Percentiles rank a stretch among this genome's conserved stretches.
Conservation (phyloP, 2,113 vertebrate genomes). For the Passer montanus region DNA sequence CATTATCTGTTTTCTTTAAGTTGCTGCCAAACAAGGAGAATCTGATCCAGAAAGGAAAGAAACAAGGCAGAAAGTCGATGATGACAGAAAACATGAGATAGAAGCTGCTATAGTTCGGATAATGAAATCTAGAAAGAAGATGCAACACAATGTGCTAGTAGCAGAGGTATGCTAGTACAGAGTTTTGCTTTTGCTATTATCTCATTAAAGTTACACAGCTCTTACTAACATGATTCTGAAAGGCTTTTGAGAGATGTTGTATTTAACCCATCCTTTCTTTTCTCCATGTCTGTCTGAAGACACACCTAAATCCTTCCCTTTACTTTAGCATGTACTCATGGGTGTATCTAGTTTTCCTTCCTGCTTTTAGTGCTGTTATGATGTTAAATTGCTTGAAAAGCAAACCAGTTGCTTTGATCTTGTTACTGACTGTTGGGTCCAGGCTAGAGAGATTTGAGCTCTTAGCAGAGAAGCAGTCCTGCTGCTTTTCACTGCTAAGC, state of each 20-base stretch:
- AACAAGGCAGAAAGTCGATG: constrained; percentile 97
- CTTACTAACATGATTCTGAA: not conserved
- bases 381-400: not conserved
- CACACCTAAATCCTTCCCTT: not conserved
- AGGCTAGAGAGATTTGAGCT: not conserved
- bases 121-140: constrained; percentile 99
- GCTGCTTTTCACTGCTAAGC: not conserved
- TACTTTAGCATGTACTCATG: not conserved
- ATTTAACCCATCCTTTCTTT: not conserved
- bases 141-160: constrained; percentile 97
- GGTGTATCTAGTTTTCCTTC: not conserved
- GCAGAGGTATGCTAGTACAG: constrained; percentile 83
- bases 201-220: not conserved
- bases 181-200: not conserved
- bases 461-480: not conserved
- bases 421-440: not conserved
- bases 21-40: constrained; percentile 98
- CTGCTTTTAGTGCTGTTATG: not conserved
- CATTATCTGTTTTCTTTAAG: constrained; percentile 70
- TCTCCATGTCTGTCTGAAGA: not conserved
- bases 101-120: constrained; percentile 98
- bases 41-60: constrained; percentile 97
- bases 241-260: not conserved
- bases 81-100: constrained; percentile 97
- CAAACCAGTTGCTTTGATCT: not conserved